These are phyloP conservation scores for Drosophila setosimentum DNA, from an alignment of 2,888 invertebrate species.

Conservation along the genomic window DNA sequence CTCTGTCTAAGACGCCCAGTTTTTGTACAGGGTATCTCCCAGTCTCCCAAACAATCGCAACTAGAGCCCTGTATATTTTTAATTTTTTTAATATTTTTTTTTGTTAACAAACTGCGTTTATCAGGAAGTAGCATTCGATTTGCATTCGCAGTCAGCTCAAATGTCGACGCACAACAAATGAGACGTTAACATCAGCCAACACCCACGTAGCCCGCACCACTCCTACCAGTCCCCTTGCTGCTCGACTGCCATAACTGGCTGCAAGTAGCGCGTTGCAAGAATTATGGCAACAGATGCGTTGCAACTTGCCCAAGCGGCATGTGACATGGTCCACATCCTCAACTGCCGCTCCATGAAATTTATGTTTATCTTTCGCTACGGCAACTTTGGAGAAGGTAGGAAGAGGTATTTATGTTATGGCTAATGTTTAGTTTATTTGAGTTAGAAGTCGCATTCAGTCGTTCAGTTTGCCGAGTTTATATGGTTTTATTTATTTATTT, in stretches of 20 bases:
- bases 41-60: neutral
- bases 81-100: neutral
- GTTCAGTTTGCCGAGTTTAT: conserved; percentile 36
- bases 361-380: conserved; percentile 62
- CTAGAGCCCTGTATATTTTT: neutral
- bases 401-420: conserved; percentile 76
- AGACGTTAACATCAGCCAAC: conserved; percentile 65
- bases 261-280: conserved; percentile 65
- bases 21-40: neutral
- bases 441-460: conserved; percentile 63
- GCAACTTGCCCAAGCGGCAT: conserved; percentile 49
- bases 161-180: conserved; percentile 66
- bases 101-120: conserved; percentile 7
- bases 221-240: neutral
- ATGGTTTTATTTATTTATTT: conserved; percentile 28
- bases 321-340: conserved; percentile 33
- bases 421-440: conserved; percentile 77
- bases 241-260: conserved; percentile 30
- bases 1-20: neutral
- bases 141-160: conserved; percentile 38
- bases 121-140: conserved; percentile 30
- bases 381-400: conserved; percentile 5
- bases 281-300: conserved; percentile 79
- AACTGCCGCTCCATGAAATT: conserved; percentile 48
- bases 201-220: conserved; percentile 11